Base-by-base conservation (phyloP, 35 echinoderm and acorn worm species). In the Amphiura filiformis region DNA sequence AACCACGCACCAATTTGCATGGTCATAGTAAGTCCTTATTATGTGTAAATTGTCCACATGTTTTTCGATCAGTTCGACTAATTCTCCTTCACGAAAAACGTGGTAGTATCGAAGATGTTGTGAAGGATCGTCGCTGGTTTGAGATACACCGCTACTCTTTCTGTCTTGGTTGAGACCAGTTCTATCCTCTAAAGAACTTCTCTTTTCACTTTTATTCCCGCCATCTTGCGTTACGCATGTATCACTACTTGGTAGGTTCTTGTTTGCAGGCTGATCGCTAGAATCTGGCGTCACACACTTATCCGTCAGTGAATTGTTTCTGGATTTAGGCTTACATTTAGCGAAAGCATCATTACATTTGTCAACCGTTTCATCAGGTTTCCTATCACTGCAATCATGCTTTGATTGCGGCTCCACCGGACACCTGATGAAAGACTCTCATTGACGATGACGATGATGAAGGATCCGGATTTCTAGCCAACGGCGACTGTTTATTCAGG, bases 1-100 rank as follows among this genome's bases (percentile, higher is more conserved):
- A 31, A 99, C 90, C 17, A 99, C 96, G 86, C 96, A 99, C 96
- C 96, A 99, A 41, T 99, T 99, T 23, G 96, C 96, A 90, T 99
- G 96, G 36, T 99, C 96, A 44, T 92, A 95, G 81, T 89, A 99
- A 38, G 77, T 89, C 31, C 89, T 76, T 1, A 99, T 78, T 28
- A 99, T 87, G 47, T 98, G 92, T 17, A 98, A 76, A 56, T 87
- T 94, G 32, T 87, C 89, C 20, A 95, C 91, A 64, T 99, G 84
- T 49, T 94, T 57, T 42, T 99, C 96, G 39, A 99, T 94, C 13
- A 99, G 75, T 30, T 92, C 90, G 28, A 84, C 88, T 52, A 99
- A 57, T 31, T 99, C 96, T 34, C 96, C 96, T 88, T 99, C 96
- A 34, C 88, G 84, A 80, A 99, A 99, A 18, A 99, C 96, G 76